A percentile compares a stretch with the other conserved stretches of the same genome.
These are phyloP conservation scores for Zoroaster sp. DNA, from an alignment of 53 echinoderm and acorn worm genomes.

Conservation along the genomic window DNA sequence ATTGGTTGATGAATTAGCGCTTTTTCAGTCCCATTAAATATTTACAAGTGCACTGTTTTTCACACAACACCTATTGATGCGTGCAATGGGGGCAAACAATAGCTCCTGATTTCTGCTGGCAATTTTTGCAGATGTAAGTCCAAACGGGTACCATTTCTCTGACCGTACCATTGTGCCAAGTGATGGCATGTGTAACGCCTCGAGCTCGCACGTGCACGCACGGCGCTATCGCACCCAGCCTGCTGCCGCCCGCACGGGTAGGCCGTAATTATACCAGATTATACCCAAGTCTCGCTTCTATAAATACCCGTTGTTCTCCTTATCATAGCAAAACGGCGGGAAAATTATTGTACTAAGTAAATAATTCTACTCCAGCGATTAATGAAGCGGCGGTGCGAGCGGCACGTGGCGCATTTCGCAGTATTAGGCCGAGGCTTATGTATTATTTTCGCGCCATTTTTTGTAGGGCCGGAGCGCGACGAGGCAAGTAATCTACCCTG, in stretches of 20 bases:
- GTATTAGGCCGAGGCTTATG: not conserved
- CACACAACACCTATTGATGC: not conserved
- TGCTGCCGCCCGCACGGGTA: not conserved
- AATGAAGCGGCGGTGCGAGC: not conserved
- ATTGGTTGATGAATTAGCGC: slow-evolving; percentile 27
- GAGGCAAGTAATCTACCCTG: not conserved
- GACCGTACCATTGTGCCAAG: slow-evolving; percentile 1
- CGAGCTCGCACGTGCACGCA: slow-evolving; percentile 33
- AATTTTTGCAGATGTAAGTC: slow-evolving; percentile 29
- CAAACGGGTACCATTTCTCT: not conserved
- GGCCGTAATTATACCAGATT: slow-evolving; percentile 28
- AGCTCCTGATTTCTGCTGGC: slow-evolving; percentile 35
- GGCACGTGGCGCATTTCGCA: not conserved
- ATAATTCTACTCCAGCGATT: not conserved
- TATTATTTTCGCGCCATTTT: slow-evolving; percentile 31
- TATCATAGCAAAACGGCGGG: slow-evolving; percentile 30
- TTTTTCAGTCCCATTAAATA: slow-evolving; percentile 4
- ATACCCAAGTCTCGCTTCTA: not conserved
- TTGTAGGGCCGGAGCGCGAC: not conserved
- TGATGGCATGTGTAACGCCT: slow-evolving; percentile 27
- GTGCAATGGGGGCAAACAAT: slow-evolving; percentile 13
- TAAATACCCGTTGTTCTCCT: slow-evolving; percentile 37
- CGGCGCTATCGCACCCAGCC: not conserved
- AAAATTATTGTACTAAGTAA: slow-evolving; percentile 9
- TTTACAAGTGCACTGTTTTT: not conserved